phyloP scores from a whole-genome alignment of 2,113 vertebrate genomes.

The Ammodramus savannarum region DNA sequence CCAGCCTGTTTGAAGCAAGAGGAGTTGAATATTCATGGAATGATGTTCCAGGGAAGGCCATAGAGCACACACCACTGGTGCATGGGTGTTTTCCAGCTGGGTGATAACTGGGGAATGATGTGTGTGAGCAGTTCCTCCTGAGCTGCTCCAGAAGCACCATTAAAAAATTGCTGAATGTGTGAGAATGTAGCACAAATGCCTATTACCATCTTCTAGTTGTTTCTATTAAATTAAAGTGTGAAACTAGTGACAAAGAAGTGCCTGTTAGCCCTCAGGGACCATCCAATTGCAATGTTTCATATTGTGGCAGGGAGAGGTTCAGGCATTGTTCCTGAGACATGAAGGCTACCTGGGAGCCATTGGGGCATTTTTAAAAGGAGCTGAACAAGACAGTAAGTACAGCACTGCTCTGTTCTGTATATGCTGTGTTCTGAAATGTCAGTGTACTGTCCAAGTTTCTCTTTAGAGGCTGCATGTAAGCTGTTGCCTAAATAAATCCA shows the following conservation, averaged over 20 bases:
- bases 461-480: slow-evolving; percentile 49
- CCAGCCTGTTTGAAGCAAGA: slow-evolving; percentile 36
- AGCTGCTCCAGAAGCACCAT: not conserved
- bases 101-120: not conserved
- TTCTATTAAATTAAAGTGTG: slow-evolving; percentile 47
- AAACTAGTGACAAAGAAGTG: slow-evolving; percentile 54
- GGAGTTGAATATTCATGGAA: slow-evolving; percentile 42
- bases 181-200: slow-evolving; percentile 36
- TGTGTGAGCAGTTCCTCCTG: not conserved
- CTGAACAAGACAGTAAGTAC: slow-evolving; percentile 96
- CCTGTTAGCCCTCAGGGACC: slow-evolving; percentile 47
- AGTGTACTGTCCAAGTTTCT: slow-evolving; percentile 52
- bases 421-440: slow-evolving; percentile 57
- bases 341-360: slow-evolving; percentile 98
- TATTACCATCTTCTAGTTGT: slow-evolving; percentile 34
- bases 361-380: slow-evolving; percentile 96
- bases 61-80: not conserved
- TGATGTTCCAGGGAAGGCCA: not conserved
- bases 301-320: slow-evolving; percentile 89
- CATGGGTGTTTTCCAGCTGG: not conserved
- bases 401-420: slow-evolving; percentile 26
- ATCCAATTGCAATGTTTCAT: slow-evolving; percentile 60
- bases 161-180: slow-evolving; percentile 35
- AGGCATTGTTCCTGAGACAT: slow-evolving; percentile 95
- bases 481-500: slow-evolving; percentile 16